Evolutionary conservation across 2,113 vertebrate species (phyloP), one percentile per base, ranked within the genome.

Genomic region (Corydoras maculifer): DNA sequence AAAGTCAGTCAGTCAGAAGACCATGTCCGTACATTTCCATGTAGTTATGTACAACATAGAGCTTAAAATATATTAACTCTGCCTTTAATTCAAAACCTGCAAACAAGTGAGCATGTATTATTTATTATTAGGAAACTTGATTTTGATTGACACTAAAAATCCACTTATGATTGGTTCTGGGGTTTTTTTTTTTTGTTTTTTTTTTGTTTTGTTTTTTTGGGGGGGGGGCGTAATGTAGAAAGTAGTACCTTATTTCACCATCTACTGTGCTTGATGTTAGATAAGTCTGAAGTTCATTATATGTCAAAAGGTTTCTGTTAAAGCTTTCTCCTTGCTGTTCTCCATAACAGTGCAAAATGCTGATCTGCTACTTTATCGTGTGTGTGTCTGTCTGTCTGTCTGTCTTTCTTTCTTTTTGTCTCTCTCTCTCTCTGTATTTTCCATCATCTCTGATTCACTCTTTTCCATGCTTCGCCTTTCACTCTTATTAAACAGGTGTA

Each of bases 401-500:
- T 53, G 5, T 58, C 35, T 61, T n/a, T 57, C 18, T 43, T 0
- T 43, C 35, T 43, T 2, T 43, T 0, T 43, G 1, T 43, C 35
- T 43, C 35, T 8, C 4, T 70, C 58, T 66, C 13, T 14, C 29
- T 57, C 18, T 57, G 18, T 60, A 18, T 32, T 58, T 15, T 72
- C 49, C 7, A 43, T 43, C 35, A 43, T 43, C 35, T 5, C 35
- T 43, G 35, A 43, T 43, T 43, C 35, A 43, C 35, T 43, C 35
- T 43, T 4, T 43, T 4, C 35, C 7, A 8, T 4, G 35, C 35
- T 43, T 43, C 2, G 35, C 35, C 35, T 43, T 30, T 15, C 30
- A 30, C 18, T n/a, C 43, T 70, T 58, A 48, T 76, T 50, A 59
- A 67, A 0, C 87, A 99, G 97, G 94, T 98, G 6, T 99, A 98